Conservation (phyloP, 2,113 vertebrate genomes). For the Emydura subglobosa region DNA sequence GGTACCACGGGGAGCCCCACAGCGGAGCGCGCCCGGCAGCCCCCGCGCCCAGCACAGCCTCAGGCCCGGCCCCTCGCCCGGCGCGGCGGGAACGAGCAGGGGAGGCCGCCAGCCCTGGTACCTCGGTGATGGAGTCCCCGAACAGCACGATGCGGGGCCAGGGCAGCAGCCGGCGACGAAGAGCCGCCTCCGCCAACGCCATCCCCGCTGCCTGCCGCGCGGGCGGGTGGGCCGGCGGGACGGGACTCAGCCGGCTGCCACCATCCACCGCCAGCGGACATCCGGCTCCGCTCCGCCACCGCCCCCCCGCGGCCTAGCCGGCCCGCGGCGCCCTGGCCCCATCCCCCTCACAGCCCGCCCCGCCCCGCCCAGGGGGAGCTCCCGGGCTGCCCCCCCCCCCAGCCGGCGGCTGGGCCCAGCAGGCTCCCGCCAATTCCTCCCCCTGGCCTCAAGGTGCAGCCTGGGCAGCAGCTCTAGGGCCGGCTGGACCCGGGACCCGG, state of each 20-base stretch:
- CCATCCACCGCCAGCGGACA: no score
- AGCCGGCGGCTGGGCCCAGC: no score
- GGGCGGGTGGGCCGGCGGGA: no score
- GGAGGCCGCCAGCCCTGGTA: constrained; percentile 30
- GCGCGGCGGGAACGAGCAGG: neutral
- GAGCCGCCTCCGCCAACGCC: neutral
- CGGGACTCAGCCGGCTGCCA: no score
- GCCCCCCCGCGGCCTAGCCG: neutral
- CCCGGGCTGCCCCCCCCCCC: no score
- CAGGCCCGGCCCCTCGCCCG: neutral
- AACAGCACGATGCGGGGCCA: constrained; percentile 91
- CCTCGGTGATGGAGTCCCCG: constrained; percentile 97
- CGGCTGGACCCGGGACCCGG: no score
- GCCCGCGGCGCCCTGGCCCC: neutral
- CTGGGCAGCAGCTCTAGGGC: no score
- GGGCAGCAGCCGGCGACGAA: neutral
- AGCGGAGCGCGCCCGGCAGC: no score
- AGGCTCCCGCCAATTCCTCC: no score
- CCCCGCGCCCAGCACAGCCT: neutral
- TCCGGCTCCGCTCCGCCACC: neutral
- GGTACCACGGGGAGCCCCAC: neutral
- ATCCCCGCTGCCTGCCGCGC: neutral
- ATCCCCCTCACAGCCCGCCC: neutral
- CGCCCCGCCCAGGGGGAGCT: no score
- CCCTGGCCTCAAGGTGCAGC: no score